Percentiles rank a stretch among this genome's conserved stretches.
Evolutionary conservation across 2,113 vertebrate species (phyloP).

Genomic region (Grammomys dolichurus): DNA sequence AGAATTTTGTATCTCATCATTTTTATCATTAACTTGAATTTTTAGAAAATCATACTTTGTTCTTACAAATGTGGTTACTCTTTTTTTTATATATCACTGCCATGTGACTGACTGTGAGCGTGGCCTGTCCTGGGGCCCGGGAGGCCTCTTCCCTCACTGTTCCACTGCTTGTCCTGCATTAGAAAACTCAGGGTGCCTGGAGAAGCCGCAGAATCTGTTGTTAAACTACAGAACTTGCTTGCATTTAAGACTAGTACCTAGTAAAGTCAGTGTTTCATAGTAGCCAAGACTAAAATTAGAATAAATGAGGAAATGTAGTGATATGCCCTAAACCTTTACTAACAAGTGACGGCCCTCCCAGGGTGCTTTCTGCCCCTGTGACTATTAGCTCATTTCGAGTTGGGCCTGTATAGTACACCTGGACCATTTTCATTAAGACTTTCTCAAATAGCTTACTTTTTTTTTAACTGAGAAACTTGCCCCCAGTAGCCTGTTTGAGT

Average conservation of each 20-base stretch:
- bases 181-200: not conserved
- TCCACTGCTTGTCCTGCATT: not conserved
- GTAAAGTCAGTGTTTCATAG: not conserved
- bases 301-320: not conserved
- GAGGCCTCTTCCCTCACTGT: not conserved
- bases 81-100: not conserved
- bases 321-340: not conserved
- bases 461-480: not conserved
- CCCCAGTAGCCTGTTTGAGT: not conserved
- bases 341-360: not conserved
- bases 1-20: rapidly evolving
- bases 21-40: not conserved
- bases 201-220: not conserved
- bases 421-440: constrained; percentile 15
- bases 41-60: not conserved
- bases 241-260: not conserved
- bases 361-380: not conserved
- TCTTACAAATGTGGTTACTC: not conserved
- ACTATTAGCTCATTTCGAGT: not conserved
- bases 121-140: not conserved
- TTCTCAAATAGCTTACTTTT: not conserved
- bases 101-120: not conserved
- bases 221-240: not conserved
- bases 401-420: not conserved
- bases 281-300: not conserved